Evolutionary conservation across 2,113 vertebrate species (phyloP).

Genomic region (Stegostoma tigrinum): DNA sequence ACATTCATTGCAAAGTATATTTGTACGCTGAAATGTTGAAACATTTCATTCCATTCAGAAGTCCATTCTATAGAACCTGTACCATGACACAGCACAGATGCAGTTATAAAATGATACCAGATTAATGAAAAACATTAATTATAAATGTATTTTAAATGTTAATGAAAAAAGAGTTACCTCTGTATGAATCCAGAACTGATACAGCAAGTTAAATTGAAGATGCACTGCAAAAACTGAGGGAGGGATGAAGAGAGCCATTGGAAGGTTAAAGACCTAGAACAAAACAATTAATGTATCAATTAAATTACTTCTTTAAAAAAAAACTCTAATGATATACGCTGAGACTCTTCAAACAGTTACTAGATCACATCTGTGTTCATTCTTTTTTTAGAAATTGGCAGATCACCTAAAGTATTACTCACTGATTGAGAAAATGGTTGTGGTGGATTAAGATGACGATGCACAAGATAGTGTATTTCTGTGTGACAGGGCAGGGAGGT

Average conservation of each 20-base stretch:
- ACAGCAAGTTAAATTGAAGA: conserved; percentile 84
- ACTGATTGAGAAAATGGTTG: not conserved
- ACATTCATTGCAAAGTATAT: not conserved
- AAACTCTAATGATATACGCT: not conserved
- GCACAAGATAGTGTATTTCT: not conserved
- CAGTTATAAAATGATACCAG: not conserved
- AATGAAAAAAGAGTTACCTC: conserved; percentile 62
- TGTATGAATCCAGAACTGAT: conserved; percentile 96
- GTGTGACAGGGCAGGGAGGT: not conserved
- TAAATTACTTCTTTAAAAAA: not conserved
- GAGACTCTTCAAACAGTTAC: not conserved
- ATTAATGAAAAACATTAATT: not conserved
- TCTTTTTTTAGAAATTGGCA: not conserved
- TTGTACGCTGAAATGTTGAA: not conserved
- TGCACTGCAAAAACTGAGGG: conserved; percentile 80
- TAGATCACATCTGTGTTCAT: not conserved
- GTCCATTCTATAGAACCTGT: not conserved
- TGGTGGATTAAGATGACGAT: not conserved
- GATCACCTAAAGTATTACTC: not conserved
- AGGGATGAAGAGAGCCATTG: conserved; percentile 77
- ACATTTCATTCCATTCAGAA: not conserved
- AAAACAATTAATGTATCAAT: conserved; percentile 34
- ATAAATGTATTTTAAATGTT: not conserved
- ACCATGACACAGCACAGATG: not conserved
- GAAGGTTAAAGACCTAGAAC: conserved; percentile 76